These are phyloP conservation scores for Limosa lapponica DNA, from an alignment of 2,797 vertebrate genomes.

Conservation along the genomic window DNA sequence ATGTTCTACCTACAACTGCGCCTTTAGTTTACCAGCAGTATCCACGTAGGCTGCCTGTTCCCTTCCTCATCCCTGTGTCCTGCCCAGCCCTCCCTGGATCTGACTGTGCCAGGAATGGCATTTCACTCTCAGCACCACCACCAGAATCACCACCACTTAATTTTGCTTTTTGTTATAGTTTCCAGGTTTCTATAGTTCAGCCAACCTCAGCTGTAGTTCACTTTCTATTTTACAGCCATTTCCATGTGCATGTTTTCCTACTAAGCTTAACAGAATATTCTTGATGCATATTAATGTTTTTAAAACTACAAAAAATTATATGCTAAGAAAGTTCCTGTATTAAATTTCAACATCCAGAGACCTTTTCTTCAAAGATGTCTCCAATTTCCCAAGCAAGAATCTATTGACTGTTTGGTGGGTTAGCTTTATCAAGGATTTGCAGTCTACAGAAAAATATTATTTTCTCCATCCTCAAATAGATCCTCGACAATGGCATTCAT, in stretches of 20 bases:
- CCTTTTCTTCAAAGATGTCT: neutral
- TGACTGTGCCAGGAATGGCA: too few relatives aligned
- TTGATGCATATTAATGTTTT: neutral
- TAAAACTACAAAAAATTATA: neutral
- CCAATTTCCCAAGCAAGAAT: neutral
- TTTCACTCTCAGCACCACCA: too few relatives aligned
- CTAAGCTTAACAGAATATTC: neutral
- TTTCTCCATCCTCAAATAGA: slow-evolving; percentile 64
- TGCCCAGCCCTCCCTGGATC: neutral
- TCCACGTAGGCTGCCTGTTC: neutral
- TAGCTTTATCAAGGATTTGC: neutral
- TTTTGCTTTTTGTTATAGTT: neutral
- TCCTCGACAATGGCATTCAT: slow-evolving; percentile 78
- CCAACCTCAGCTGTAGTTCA: neutral
- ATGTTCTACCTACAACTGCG: neutral
- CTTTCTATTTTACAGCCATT: neutral
- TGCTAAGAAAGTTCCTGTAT: neutral
- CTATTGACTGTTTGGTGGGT: neutral
- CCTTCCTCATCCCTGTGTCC: neutral
- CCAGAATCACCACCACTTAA: too few relatives aligned
- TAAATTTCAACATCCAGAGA: neutral
- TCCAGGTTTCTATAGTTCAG: neutral
- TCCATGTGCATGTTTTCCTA: neutral
- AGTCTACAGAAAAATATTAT: neutral
- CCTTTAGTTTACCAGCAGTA: neutral